phyloP scores from a whole-genome alignment of 2,113 vertebrate species.

The Brachyhypopomus occidentalis region DNA sequence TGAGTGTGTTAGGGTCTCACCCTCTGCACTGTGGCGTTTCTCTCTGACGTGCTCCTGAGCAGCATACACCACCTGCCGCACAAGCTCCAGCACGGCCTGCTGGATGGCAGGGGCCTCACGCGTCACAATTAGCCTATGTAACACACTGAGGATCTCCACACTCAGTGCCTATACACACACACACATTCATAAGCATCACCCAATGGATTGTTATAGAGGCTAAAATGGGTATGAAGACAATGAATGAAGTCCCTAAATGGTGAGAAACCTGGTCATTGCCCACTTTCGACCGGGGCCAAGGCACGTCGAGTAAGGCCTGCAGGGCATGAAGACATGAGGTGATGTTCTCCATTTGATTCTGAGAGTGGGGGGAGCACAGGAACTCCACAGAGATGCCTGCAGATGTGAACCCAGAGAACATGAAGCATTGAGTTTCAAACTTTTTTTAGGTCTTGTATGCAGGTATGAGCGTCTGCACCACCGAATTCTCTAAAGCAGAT shows the following conservation, averaged over 20 bases:
- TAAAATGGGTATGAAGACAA: not conserved
- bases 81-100: constrained; percentile 83
- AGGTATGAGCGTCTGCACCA: not conserved
- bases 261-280: constrained; percentile 86
- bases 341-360: constrained; percentile 89
- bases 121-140: constrained; percentile 90
- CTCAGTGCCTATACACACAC: constrained; percentile 77
- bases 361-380: constrained; percentile 87
- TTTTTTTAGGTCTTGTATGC: not conserved
- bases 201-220: not conserved
- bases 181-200: not conserved
- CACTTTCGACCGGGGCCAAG: constrained; percentile 87
- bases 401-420: constrained; percentile 40
- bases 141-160: constrained; percentile 87
- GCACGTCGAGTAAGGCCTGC: constrained; percentile 81
- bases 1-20: constrained; percentile 62
- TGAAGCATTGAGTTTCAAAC: not conserved
- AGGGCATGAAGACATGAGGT: constrained; percentile 84
- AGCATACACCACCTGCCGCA: constrained; percentile 82
- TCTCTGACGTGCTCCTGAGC: constrained; percentile 89
- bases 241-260: not conserved
- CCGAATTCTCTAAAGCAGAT: too few species aligned
- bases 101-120: constrained; percentile 84
- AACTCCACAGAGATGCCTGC: constrained; percentile 92
- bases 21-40: constrained; percentile 91